Evolutionary conservation across 2,113 vertebrate genomes (phyloP).

Genomic region (Chroicocephalus ridibundus): DNA sequence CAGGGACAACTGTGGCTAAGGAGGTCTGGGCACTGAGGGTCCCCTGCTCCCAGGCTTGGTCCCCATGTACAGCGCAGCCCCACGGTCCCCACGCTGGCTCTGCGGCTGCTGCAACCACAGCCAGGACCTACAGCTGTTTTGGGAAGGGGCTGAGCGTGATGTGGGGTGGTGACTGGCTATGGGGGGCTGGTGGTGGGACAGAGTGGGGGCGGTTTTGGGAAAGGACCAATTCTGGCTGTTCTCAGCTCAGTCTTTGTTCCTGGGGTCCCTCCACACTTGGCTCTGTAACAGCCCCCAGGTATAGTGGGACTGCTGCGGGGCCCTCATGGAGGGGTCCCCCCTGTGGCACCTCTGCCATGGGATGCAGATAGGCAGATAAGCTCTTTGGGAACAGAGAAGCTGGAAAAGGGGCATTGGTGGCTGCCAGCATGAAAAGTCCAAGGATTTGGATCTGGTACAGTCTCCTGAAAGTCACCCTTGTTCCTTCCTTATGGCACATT

Average conservation of each 20-base stretch:
- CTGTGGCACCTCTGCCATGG: neutral
- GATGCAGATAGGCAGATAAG: neutral
- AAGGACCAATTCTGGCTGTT: neutral
- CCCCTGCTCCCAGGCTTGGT: neutral
- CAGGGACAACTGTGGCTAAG: neutral
- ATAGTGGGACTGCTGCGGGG: neutral
- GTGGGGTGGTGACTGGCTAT: neutral
- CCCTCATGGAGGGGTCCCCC: neutral
- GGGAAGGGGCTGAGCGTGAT: neutral
- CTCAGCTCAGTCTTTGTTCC: neutral
- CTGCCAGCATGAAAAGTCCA: neutral
- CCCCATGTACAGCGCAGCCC: neutral
- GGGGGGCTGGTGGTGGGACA: neutral
- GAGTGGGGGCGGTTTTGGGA: neutral
- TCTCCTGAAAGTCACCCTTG: neutral
- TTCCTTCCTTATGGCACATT: neutral
- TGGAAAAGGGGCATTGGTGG: neutral
- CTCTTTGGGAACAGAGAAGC: neutral
- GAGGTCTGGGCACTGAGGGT: neutral
- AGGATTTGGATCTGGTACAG: neutral
- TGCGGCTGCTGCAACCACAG: neutral
- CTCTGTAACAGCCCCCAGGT: neutral
- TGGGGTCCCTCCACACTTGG: neutral
- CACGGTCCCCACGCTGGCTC: accelerated
- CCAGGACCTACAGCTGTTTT: neutral